Evolutionary conservation across 2,797 vertebrate species (phyloP).

Genomic region (Tolypeutes matacus): DNA sequence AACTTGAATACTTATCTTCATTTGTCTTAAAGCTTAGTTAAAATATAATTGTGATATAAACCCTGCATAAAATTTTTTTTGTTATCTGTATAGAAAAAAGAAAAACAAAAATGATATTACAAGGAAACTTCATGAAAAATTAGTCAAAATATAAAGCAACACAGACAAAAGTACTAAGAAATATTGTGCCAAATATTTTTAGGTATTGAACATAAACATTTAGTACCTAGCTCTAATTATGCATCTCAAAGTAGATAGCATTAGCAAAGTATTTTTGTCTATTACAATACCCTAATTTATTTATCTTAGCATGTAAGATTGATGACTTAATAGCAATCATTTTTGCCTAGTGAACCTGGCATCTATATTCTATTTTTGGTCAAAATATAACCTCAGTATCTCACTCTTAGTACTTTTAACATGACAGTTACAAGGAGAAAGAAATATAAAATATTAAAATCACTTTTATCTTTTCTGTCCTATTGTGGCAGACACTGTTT

Average conservation of each 20-base stretch:
- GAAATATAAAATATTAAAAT: conserved; percentile 14
- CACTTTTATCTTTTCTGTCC: neutral
- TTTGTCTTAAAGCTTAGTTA: neutral
- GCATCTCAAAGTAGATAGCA: neutral
- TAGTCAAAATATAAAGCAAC: conserved; percentile 27
- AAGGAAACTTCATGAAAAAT: neutral
- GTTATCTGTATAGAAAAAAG: neutral
- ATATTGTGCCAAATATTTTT: neutral
- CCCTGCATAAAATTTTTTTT: neutral
- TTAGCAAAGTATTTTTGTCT: neutral
- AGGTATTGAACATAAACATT: neutral
- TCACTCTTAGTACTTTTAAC: neutral
- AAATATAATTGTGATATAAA: conserved; percentile 37
- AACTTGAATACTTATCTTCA: conserved; percentile 50
- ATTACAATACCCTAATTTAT: conserved; percentile 2
- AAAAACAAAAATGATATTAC: neutral
- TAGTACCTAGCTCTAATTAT: neutral
- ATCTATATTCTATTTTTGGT: neutral
- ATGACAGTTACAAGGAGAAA: neutral
- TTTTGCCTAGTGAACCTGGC: neutral
- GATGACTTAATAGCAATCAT: neutral
- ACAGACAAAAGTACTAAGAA: neutral
- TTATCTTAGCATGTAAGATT: neutral
- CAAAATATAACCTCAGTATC: neutral
- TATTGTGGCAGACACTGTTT: neutral